Conservation (phyloP, 2,113 vertebrate genomes). For the Mastomys natalensis region DNA sequence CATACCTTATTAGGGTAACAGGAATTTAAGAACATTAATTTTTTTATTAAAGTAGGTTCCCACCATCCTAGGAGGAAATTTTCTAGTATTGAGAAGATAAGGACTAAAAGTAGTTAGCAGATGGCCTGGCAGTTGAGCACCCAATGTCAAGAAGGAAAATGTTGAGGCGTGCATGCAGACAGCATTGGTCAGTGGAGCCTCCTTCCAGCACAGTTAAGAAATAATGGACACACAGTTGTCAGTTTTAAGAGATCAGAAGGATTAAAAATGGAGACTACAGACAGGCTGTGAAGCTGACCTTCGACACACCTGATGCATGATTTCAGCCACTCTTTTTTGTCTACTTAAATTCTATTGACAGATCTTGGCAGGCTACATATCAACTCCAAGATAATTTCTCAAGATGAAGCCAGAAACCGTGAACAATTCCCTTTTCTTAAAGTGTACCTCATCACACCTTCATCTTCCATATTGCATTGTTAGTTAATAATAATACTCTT, state of each 20-base stretch:
- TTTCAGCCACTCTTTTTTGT: background rate
- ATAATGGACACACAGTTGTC: background rate
- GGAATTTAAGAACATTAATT: background rate
- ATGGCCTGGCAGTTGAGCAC: background rate
- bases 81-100: background rate
- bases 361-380: background rate
- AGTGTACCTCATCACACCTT: background rate
- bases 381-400: background rate
- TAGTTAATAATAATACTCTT: background rate
- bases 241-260: background rate
- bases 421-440: conserved; percentile 25
- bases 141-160: background rate
- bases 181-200: background rate
- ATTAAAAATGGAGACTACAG: background rate
- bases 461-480: background rate
- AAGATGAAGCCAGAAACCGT: background rate
- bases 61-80: background rate
- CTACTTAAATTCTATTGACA: conserved; percentile 23
- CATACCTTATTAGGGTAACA: background rate
- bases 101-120: background rate
- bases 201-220: background rate
- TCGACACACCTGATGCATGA: background rate
- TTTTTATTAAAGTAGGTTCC: background rate
- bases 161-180: background rate
- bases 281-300: background rate